Base-by-base conservation (phyloP, 2,113 vertebrate genomes). In the Pleuronectes platessa region DNA sequence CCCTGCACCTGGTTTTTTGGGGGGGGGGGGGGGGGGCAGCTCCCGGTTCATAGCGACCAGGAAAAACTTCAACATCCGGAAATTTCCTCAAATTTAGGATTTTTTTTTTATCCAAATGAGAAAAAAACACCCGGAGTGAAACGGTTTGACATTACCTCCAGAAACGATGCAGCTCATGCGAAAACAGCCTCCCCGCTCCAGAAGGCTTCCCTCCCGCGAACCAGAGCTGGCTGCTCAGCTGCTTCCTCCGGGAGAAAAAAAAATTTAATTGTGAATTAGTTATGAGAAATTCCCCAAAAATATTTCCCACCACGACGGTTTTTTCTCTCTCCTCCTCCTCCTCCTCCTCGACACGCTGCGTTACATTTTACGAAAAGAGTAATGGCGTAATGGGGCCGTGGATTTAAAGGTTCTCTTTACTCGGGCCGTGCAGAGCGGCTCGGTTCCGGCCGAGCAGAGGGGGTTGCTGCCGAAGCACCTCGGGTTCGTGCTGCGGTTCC, bases 81-180 rank as follows among this genome's bases (percentile, higher is more conserved):
- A 86, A 77, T 54, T 54, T 89, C 81, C 68, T 55, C n/a, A 84
- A 90, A 88, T 85, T 88, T 61, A 71, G 17, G 74, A 88, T 89
- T 91, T 62, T 40, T 23, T n/a, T 20, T 31, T 31, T 31, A 7
- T 31, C 88, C 40, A 91, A 87, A 79, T 4, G 72, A 31, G 68
- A 72, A 84, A 76, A 88, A 82, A 75, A 24, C 56, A 78, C 74
- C 74, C 58, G 70, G 31, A 70, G 55, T 51, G 47, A 18, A 42
- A 13, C 53, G 75, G 49, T 21, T 74, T 89, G 78, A 88, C 89
- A 86, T 93, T n/a, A 92, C 94, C 94, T 94, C 92, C 92, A 83
- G 88, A 90, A 90, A 90, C 78, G 89, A 90, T 93, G 93, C 88
- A 81, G 92, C 79, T 94, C 93, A 92, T 90, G 87, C 88, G 92